These are phyloP conservation scores for Hydriomena furcata DNA, from an alignment of 2,888 invertebrate species.

Conservation along the genomic window DNA sequence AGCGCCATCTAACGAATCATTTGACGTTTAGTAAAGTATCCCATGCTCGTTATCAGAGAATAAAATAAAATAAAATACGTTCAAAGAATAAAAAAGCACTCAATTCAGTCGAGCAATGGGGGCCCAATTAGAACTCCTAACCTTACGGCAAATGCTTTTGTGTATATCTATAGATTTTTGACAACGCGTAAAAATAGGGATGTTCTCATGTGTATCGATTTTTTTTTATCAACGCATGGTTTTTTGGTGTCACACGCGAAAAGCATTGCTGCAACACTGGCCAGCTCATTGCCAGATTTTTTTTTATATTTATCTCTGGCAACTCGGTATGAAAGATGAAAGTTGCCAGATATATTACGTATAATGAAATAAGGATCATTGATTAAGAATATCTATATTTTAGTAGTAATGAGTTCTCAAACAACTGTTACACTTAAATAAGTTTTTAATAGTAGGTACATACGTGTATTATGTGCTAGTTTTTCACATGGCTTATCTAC, in stretches of 20 bases:
- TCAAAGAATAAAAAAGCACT: constrained; percentile 3
- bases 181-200: not conserved
- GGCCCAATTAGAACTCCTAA: constrained; percentile 19
- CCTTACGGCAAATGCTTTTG: constrained; percentile 4
- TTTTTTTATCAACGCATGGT: not conserved
- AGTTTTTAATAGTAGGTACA: constrained; percentile 48
- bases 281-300: constrained; percentile 47
- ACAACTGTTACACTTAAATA: constrained; percentile 54
- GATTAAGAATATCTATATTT: constrained; percentile 17
- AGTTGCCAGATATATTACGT: constrained; percentile 36
- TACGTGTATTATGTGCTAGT: constrained; percentile 41
- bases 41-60: constrained; percentile 8
- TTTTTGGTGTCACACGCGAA: constrained; percentile 21
- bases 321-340: constrained; percentile 31
- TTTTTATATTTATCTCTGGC: constrained; percentile 37
- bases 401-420: constrained; percentile 45
- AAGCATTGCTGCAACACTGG: constrained; percentile 37
- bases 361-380: constrained; percentile 15
- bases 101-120: constrained; percentile 13
- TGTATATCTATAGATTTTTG: constrained; percentile 1
- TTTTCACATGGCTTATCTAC: not conserved
- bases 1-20: not conserved
- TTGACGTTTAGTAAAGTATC: too few species aligned
- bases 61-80: constrained; percentile 5
- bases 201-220: not conserved